Evolutionary conservation across 2,797 vertebrate genomes (phyloP).

Genomic region (Anniella stebbinsi): DNA sequence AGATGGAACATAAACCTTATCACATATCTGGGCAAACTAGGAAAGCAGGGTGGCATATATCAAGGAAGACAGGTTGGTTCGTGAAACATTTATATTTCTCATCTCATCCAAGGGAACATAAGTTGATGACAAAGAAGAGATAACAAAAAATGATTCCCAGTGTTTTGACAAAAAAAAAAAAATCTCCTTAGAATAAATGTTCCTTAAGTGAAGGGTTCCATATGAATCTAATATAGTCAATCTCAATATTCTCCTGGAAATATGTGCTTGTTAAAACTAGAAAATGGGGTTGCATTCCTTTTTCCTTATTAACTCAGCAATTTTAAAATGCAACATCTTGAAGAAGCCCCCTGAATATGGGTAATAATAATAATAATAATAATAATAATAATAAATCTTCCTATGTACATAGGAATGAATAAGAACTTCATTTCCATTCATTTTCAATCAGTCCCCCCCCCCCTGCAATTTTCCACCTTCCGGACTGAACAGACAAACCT

Average conservation of each 20-base stretch:
- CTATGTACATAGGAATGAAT: not conserved
- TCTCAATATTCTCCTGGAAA: not conserved
- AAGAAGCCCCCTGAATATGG: not conserved
- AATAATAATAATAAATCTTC: too few relatives aligned
- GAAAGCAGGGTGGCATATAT: not conserved
- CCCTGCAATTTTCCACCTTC: too few relatives aligned
- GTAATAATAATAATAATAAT: not conserved
- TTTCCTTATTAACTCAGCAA: not conserved
- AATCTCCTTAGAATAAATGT: not conserved
- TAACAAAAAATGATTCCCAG: not conserved
- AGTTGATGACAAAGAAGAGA: not conserved
- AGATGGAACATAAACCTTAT: not conserved
- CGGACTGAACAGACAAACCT: too few relatives aligned
- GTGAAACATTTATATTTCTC: not conserved
- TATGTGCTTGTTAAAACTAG: constrained; percentile 22
- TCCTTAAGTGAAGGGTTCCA: not conserved
- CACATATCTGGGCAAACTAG: not conserved
- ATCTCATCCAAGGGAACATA: not conserved
- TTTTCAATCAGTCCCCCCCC: too few relatives aligned
- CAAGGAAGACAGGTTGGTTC: not conserved
- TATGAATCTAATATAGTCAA: not conserved
- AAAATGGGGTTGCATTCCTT: not conserved
- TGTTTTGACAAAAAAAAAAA: not conserved
- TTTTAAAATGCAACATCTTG: not conserved
- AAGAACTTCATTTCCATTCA: too few relatives aligned